phyloP scores from a whole-genome alignment of 1,140 invertebrate genomes.

The Drosophila lacteicornis region DNA sequence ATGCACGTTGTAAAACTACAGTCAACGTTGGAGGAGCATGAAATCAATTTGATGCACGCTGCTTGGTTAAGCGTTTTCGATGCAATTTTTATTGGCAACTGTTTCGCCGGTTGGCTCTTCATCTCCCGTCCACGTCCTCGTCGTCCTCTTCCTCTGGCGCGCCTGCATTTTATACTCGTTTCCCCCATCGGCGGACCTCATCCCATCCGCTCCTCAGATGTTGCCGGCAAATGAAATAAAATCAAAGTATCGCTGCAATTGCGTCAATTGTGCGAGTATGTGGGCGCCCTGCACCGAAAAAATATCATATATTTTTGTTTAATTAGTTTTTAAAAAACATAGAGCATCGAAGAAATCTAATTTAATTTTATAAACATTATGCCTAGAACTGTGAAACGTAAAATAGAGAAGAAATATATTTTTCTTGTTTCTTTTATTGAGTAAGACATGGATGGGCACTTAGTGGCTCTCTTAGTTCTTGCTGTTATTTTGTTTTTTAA shows the following conservation, averaged over 20 bases:
- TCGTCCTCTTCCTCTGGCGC: constrained; percentile 19
- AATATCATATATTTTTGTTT: not conserved
- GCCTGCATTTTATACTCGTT: constrained; percentile 55
- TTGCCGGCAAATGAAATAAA: constrained; percentile 77
- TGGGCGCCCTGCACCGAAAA: constrained; percentile 18
- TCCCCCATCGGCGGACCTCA: constrained; percentile 7
- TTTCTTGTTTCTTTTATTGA: no score
- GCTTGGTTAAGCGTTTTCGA: constrained; percentile 82
- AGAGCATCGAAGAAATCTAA: not conserved
- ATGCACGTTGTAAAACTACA: constrained; percentile 60
- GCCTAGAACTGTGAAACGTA: no score
- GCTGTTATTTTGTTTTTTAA: no score
- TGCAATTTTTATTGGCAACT: constrained; percentile 82
- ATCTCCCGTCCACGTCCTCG: not conserved
- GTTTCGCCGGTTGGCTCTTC: constrained; percentile 61
- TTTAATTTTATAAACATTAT: not conserved
- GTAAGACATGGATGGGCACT: no score
- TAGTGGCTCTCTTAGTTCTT: no score
- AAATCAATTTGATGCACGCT: constrained; percentile 81
- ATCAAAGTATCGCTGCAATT: constrained; percentile 81
- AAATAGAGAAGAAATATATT: no score
- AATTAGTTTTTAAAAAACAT: not conserved
- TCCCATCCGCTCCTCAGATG: constrained; percentile 31
- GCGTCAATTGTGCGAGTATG: constrained; percentile 71
- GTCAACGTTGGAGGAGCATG: constrained; percentile 55